A percentile compares a stretch with the other conserved stretches of the same genome.
These are phyloP conservation scores for Leptarthrus brevirostris DNA, from an alignment of 2,888 invertebrate genomes.

Conservation along the genomic window DNA sequence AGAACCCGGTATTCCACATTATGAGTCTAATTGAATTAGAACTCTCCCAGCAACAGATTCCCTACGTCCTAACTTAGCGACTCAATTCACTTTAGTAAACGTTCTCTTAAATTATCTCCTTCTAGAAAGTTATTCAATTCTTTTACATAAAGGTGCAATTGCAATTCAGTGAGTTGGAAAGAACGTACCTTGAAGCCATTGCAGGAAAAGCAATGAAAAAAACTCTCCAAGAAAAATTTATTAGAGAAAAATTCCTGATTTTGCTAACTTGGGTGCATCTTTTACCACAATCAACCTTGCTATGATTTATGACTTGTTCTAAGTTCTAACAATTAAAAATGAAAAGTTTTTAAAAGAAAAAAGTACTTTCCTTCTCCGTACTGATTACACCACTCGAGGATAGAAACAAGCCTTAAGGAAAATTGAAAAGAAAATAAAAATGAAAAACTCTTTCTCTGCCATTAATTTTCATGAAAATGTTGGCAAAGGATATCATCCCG, in stretches of 20 bases:
- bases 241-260: neutral
- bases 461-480: neutral
- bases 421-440: neutral
- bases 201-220: neutral
- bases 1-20: too few species aligned
- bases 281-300: neutral
- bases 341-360: neutral
- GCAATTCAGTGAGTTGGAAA: neutral
- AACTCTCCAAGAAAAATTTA: too few species aligned
- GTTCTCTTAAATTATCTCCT: too few species aligned
- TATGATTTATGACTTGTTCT: constrained; percentile 2
- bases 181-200: neutral
- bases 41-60: too few species aligned
- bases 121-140: too few species aligned
- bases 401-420: neutral
- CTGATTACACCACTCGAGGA: neutral
- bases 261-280: neutral
- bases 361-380: neutral
- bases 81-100: too few species aligned
- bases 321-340: neutral
- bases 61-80: too few species aligned
- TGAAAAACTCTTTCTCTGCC: neutral
- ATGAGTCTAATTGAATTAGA: too few species aligned
- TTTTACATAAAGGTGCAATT: neutral
- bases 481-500: neutral